Conservation (phyloP, 2,797 vertebrate species). For the Lophotriccus pileatus region DNA sequence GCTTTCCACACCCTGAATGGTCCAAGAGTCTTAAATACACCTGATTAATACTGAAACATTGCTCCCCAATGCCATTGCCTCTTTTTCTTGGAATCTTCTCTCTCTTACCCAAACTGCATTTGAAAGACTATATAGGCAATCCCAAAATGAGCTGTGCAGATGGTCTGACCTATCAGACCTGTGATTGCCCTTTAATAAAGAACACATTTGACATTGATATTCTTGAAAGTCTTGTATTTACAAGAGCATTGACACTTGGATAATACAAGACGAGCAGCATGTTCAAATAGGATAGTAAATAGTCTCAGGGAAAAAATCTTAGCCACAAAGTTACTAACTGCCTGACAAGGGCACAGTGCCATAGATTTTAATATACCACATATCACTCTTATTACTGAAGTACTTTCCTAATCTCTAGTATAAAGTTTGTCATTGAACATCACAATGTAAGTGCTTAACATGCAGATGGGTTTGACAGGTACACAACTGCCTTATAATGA, state of each 20-base stretch:
- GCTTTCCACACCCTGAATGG: not conserved
- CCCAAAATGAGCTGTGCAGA: not conserved
- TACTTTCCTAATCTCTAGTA: not conserved
- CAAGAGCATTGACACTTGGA: not conserved
- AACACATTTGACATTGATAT: not conserved
- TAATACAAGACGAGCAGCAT: not conserved
- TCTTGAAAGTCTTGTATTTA: not conserved
- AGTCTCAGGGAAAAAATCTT: not conserved
- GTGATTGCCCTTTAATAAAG: not conserved
- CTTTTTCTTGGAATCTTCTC: not conserved
- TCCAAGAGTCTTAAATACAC: not conserved
- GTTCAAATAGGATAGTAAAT: not conserved
- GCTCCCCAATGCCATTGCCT: not conserved
- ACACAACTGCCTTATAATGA: not conserved
- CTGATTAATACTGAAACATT: not conserved
- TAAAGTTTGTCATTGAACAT: not conserved
- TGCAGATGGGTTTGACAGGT: not conserved
- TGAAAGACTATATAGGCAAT: not conserved
- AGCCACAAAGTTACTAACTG: not conserved
- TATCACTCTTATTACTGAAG: not conserved
- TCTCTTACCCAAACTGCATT: not conserved
- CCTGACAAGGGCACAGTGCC: not conserved
- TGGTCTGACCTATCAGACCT: not conserved
- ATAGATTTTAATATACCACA: not conserved
- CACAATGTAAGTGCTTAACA: not conserved